A percentile compares a stretch with the other conserved stretches of the same genome.
Conservation (phyloP, 2,113 vertebrate genomes). For the Cnemophilus loriae region DNA sequence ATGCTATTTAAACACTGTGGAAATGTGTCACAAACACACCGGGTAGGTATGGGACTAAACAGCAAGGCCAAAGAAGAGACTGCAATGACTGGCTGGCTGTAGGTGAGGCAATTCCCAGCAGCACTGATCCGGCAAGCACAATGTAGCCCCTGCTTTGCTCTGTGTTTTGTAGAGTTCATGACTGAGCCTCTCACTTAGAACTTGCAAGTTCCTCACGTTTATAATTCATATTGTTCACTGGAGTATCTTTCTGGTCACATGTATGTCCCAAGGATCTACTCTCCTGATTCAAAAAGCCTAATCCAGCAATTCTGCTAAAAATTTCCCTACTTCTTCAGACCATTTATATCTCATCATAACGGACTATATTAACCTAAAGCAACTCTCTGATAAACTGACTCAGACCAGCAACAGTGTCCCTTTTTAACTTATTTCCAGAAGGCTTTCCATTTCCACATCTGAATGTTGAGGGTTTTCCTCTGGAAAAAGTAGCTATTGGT, state of each 20-base stretch:
- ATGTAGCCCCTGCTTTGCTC: not conserved
- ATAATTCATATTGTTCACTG: not conserved
- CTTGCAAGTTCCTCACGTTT: not conserved
- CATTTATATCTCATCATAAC: not conserved
- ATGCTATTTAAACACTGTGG: not conserved
- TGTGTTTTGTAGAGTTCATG: not conserved
- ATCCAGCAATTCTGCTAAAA: not conserved
- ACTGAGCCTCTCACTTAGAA: not conserved
- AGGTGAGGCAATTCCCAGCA: not conserved
- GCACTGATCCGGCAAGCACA: not conserved
- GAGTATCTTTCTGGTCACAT: not conserved
- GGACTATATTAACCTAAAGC: not conserved
- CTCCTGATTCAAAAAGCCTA: not conserved
- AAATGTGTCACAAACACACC: not conserved
- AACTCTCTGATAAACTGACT: not conserved
- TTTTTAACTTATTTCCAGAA: not conserved
- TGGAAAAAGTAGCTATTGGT: not conserved
- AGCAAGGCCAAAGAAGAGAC: not conserved
- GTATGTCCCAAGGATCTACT: not conserved
- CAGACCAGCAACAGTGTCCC: not conserved
- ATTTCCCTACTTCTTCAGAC: not conserved
- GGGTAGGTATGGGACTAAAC: not conserved
- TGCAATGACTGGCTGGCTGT: not conserved
- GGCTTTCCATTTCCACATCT: not conserved
- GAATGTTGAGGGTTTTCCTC: not conserved